Evolutionary conservation across 2,888 invertebrate species (phyloP).

Genomic region (Archips crataeganus): DNA sequence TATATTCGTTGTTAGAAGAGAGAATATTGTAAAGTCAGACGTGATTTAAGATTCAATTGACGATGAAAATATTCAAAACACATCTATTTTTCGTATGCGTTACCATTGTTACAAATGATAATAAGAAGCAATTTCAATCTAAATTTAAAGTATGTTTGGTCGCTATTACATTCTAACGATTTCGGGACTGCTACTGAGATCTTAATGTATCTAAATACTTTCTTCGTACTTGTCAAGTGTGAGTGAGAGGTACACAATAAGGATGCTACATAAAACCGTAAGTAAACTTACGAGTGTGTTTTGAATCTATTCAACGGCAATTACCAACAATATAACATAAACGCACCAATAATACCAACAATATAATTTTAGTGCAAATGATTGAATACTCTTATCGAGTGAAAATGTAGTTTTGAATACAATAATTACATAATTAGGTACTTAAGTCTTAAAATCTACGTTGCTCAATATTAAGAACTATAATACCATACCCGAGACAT

Average conservation of each 20-base stretch:
- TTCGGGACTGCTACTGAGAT: not conserved
- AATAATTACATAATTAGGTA: too few relatives aligned
- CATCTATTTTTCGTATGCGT: not conserved
- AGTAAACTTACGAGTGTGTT: not conserved
- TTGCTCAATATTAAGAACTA: too few relatives aligned
- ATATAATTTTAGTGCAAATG: not conserved
- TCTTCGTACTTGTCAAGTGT: not conserved
- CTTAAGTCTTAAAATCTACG: too few relatives aligned
- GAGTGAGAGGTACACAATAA: not conserved
- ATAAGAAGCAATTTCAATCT: not conserved
- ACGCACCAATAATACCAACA: not conserved
- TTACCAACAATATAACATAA: not conserved
- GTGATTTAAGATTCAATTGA: not conserved
- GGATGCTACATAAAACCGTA: not conserved
- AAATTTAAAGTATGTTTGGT: too few relatives aligned
- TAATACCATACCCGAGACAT: too few relatives aligned
- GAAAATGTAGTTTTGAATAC: not conserved
- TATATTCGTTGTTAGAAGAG: not conserved
- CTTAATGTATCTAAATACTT: not conserved
- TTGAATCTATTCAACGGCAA: conserved; percentile 1
- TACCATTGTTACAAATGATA: too few relatives aligned
- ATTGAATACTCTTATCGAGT: not conserved
- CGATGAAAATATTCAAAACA: not conserved
- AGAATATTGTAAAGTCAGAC: not conserved
- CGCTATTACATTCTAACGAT: not conserved